Percentiles rank a stretch among this genome's conserved stretches.
phyloP scores from a whole-genome alignment of 2,888 invertebrate genomes.

The Hylaea fasciaria region DNA sequence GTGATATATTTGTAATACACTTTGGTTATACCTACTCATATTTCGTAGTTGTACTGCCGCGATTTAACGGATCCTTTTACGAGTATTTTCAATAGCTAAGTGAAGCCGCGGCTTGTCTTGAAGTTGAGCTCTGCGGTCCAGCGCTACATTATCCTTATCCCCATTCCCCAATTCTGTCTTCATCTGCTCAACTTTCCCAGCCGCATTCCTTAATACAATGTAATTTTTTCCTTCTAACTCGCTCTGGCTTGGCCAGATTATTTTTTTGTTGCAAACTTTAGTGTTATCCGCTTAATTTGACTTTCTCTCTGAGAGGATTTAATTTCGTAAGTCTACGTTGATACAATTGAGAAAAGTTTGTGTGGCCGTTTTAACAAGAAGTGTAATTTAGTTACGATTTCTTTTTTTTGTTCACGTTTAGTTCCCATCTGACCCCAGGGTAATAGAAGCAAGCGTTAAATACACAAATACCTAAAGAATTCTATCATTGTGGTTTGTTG shows the following conservation, averaged over 20 bases:
- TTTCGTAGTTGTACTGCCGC: too few relatives aligned
- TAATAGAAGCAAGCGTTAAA: background rate
- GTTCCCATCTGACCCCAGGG: background rate
- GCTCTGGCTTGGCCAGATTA: conserved; percentile 45
- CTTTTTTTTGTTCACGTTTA: conserved; percentile 42
- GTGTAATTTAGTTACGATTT: conserved; percentile 37
- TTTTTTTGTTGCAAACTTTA: conserved; percentile 51
- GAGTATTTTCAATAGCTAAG: background rate
- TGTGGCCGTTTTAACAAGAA: conserved; percentile 31
- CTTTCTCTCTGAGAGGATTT: conserved; percentile 46
- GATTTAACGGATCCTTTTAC: too few relatives aligned
- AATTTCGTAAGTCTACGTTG: conserved; percentile 46
- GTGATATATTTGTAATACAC: too few relatives aligned
- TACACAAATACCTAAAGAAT: background rate
- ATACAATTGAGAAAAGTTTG: conserved; percentile 37
- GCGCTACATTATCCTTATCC: conserved; percentile 49
- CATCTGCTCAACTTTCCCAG: conserved; percentile 57
- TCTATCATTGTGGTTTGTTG: too few relatives aligned
- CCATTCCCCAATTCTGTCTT: conserved; percentile 61
- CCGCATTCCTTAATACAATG: conserved; percentile 69
- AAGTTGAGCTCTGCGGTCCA: conserved; percentile 8
- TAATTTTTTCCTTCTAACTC: conserved; percentile 57
- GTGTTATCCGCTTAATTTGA: conserved; percentile 49
- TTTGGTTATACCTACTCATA: too few relatives aligned
- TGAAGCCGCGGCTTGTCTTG: background rate